Evolutionary conservation across 2,888 invertebrate genomes (phyloP).

Genomic region (Coelinius sp.): DNA sequence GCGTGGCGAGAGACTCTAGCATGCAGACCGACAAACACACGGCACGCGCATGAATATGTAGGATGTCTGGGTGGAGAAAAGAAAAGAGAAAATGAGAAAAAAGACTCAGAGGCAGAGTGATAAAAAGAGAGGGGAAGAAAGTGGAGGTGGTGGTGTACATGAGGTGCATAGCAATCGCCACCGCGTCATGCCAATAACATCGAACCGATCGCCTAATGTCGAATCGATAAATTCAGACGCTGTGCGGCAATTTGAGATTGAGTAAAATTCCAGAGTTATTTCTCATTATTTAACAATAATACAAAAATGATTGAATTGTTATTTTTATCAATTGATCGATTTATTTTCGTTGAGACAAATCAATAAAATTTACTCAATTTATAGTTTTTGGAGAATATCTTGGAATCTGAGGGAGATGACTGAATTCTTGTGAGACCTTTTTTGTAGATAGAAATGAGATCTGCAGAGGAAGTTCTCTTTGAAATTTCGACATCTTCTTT

Average conservation of each 20-base stretch:
- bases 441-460: too few relatives aligned
- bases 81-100: constrained; percentile 39
- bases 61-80: constrained; percentile 61
- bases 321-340: too few relatives aligned
- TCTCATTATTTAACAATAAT: not conserved
- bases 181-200: constrained; percentile 66
- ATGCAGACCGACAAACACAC: constrained; percentile 49
- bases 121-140: constrained; percentile 32
- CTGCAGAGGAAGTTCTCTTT: too few relatives aligned
- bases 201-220: constrained; percentile 61
- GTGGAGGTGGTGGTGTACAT: constrained; percentile 51
- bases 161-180: constrained; percentile 64
- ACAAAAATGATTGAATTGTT: too few relatives aligned
- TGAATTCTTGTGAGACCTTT: too few relatives aligned
- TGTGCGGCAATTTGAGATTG: constrained; percentile 28
- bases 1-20: constrained; percentile 32
- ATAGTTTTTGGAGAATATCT: too few relatives aligned
- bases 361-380: too few relatives aligned
- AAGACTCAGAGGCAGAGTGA: constrained; percentile 25
- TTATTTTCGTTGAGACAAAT: too few relatives aligned
- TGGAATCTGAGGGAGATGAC: too few relatives aligned
- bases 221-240: constrained; percentile 48
- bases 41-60: constrained; percentile 67
- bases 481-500: too few relatives aligned
- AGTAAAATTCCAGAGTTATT: not conserved